Base-by-base conservation (phyloP, 2,888 invertebrate species). In the Hecatera dysodea region DNA sequence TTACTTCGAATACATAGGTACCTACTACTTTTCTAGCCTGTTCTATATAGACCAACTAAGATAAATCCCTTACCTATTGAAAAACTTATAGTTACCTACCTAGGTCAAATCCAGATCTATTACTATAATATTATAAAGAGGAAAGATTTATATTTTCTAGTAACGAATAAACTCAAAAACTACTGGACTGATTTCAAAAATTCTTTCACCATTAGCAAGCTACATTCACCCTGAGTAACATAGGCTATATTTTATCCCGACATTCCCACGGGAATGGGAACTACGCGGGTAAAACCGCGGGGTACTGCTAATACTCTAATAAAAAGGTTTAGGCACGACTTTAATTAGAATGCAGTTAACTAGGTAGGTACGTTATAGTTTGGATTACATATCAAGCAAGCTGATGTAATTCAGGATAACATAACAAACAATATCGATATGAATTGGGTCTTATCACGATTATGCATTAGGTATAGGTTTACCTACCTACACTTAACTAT, bases 381-480 rank as follows among this genome's bases (percentile, higher is more conserved):
- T 33, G 22, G 11, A 39, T 17, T 19, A 42, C 8, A 1, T 39
- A 48, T 6, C 24, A 33, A 15, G 29, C 24, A 33, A 15, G 29
- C 12, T 64, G 22, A 50, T 29, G 50, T 42, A 42, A 67, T 60
- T 59, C 53, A 61, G 50, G 44, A 67, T 61, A 69, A 11, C 42
- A 33, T 44, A 66, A 61, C 44, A 42, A 39, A 48, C n/a, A 56
- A 64, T 60, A 75, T 63, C 57, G 52, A 57, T 29, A 62, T 50
- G 1, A 3, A 62, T 15, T 63, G 12, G 15, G 9, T 59, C 19
- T 53, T 53, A 74, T 59, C 57, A 75, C 55, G 50, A 68, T 75
- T 55, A 61, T 55, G 59, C 53, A 75, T 60, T 66, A 68, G 4
- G 12, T 12, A 59, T 1, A 2, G n/a, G n/a, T n/a, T n/a, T 50